A percentile compares a stretch with the other conserved stretches of the same genome.
phyloP scores from a whole-genome alignment of 2,888 invertebrate genomes.

The Drosophila paranaensis region DNA sequence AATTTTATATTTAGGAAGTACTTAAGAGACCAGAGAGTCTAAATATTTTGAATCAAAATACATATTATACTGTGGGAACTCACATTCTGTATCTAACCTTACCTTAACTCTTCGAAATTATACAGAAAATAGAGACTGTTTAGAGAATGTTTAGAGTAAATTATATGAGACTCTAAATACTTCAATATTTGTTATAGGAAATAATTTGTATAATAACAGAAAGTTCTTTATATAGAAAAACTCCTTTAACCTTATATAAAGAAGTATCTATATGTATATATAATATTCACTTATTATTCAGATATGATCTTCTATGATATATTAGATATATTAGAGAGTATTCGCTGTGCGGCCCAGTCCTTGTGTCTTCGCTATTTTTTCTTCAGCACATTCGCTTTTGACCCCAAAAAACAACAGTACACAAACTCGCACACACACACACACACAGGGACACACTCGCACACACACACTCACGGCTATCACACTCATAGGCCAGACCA shows the following conservation, averaged over 20 bases:
- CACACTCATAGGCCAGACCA: conserved; percentile 25
- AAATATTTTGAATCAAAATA: too few relatives aligned
- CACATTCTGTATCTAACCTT: neutral
- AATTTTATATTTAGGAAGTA: too few relatives aligned
- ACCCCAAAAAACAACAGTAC: conserved; percentile 33
- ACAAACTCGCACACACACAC: conserved; percentile 20
- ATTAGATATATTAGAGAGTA: conserved; percentile 7
- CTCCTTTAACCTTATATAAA: too few relatives aligned
- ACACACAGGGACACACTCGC: conserved; percentile 11
- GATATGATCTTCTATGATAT: neutral
- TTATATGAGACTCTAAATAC: neutral
- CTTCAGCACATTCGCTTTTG: conserved; percentile 30
- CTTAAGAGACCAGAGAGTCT: too few relatives aligned
- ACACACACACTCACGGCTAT: conserved; percentile 14
- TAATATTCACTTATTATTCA: too few relatives aligned
- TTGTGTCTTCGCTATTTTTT: conserved; percentile 12
- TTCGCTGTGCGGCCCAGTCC: conserved; percentile 5
- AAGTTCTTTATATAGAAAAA: too few relatives aligned
- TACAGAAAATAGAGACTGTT: neutral
- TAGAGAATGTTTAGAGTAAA: neutral
- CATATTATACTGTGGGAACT: neutral
- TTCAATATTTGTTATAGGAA: neutral
- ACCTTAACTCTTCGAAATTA: neutral
- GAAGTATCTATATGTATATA: too few relatives aligned
- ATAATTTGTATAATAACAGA: too few relatives aligned